Evolutionary conservation across 2,113 vertebrate species (phyloP), one percentile per base, ranked within the genome.

Genomic region (Mus pahari): DNA sequence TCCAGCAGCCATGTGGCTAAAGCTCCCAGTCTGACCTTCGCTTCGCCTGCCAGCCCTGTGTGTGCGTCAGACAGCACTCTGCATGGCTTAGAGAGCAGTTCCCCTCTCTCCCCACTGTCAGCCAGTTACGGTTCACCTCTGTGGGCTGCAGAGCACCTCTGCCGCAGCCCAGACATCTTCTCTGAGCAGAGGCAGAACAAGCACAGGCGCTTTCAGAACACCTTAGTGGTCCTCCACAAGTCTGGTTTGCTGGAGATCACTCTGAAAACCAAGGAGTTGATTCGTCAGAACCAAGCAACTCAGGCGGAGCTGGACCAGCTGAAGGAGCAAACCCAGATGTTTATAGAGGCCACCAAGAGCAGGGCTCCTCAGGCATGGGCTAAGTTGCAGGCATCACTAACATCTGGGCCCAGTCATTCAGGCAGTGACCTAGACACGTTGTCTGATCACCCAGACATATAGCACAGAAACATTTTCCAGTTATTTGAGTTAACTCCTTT

Each of bases 251-350:
- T 99, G 96, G 99, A 98, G 74, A 99, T 99, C 97, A 99, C 99
- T 42, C 97, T 99, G 98, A 99, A 99, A 97, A 99, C 99, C n/a
- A 99, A 99, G 98, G 99, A 99, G 97, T 97, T 99, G 91, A 99
- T 99, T 92, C 99, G 99, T 89, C 99, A 99, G 96, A 99, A 99
- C 97, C 99, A 99, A 77, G 98, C 98, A 91, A 99, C 99, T 2
- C 99, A 99, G 96, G 94, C 98, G 0, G 99, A 99, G 96, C 98
- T 99, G 92, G 99, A 99, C 97, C 98, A 98, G 75, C 99, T 99
- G 19, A 99, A 98, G 96, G 98, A 99, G 97, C 99, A 99, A 95
- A 99, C 99, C 0, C 98, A 98, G 66, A 98, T 99, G 90, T 98
- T 99, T 62, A 95, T 99, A 87, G 99, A 99, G 97, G 99, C 99